Base-by-base conservation (phyloP, 2,888 invertebrate species). In the Alviniconcha strummeri region DNA sequence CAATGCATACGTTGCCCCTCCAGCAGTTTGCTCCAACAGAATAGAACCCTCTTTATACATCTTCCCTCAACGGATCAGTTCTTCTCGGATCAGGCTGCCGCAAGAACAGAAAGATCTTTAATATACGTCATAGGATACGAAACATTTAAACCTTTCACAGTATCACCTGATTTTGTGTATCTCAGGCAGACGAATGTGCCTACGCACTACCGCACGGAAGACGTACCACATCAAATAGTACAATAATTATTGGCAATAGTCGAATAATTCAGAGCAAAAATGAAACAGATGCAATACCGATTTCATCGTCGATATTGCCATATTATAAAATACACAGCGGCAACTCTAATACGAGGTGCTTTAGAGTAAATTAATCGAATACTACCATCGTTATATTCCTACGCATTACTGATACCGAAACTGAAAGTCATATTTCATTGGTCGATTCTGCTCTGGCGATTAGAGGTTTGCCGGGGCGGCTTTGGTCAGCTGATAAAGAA, bases 1-100 rank as follows among this genome's bases (percentile, higher is more conserved):
- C 15, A 82, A 52, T 54, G 77, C 82, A 36, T 82, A 82, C 13
- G 82, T 77, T 36, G 82, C 77, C n/a, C 64, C 82, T n/a, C 69
- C 69, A 55, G 76, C 36, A 15, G 55, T 36, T 52, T 72, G 71
- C 13, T 54, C 13, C 13, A 60, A 19, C 2, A 60, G 17, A 15
- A 55, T 7, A 57, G n/a, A 64, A 56, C 69, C 82, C 17, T 82
- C 69, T 8, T 60, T 8, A 54, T 15, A 67, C 36, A 56, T 15
- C 80, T 60, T 80, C 15, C 11, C n/a, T 54, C n/a, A 57, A 8
- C 3, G 9, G 11, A 57, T 57, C 9, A n/a, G 55, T 52, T 5
- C 55, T 13, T 5, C 36, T 72, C 7, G 11, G 52, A 74, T 54
- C 54, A 5, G 75, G 56, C 56, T 56, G 56, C 3, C 17, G n/a